Evolutionary conservation across 2,888 invertebrate species (phyloP).

Genomic region (Rapana venosa): DNA sequence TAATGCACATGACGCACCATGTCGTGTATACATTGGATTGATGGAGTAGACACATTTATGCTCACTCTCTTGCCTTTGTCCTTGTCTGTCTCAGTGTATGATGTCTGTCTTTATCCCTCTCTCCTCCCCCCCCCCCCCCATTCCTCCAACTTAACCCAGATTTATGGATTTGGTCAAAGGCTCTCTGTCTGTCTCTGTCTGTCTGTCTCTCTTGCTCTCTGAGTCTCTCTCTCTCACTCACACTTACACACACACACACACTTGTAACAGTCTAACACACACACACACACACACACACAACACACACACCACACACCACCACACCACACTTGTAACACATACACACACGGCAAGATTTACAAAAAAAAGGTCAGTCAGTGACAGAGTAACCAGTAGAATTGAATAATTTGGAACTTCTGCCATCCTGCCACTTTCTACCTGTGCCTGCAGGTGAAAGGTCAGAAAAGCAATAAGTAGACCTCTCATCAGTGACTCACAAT

Average conservation of each 20-base stretch:
- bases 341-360: neutral
- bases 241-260: neutral
- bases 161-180: too few relatives aligned
- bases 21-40: too few relatives aligned
- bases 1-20: too few relatives aligned
- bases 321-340: conserved; percentile 6
- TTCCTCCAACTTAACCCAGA: neutral
- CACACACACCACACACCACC: conserved; percentile 2
- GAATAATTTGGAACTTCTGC: too few relatives aligned
- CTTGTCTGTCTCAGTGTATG: neutral
- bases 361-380: too few relatives aligned
- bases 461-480: too few relatives aligned
- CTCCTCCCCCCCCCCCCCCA: neutral
- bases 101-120: neutral
- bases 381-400: too few relatives aligned
- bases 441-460: too few relatives aligned
- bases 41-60: neutral
- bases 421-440: too few relatives aligned
- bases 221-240: neutral
- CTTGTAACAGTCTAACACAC: neutral
- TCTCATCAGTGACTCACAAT: too few relatives aligned
- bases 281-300: conserved; percentile 1
- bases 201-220: conserved; percentile 3
- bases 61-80: neutral
- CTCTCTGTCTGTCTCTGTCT: conserved; percentile 19